Evolutionary conservation across 2,888 invertebrate genomes (phyloP).

Genomic region (Graphium colonna): DNA sequence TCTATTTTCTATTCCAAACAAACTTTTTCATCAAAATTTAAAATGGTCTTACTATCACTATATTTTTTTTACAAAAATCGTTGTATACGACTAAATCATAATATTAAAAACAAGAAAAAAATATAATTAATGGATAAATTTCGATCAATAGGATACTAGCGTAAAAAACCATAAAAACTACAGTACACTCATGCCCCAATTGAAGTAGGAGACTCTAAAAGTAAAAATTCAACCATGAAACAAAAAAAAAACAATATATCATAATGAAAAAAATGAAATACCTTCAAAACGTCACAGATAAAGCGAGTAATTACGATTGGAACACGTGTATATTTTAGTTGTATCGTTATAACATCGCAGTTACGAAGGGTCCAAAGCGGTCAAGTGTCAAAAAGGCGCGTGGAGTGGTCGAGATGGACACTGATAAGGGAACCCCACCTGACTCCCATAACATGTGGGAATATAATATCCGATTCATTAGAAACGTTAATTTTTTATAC

Average conservation of each 20-base stretch:
- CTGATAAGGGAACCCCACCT: slow-evolving; percentile 57
- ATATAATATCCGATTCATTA: slow-evolving; percentile 10
- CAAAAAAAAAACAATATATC: slow-evolving; percentile 38
- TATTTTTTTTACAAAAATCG: too few relatives aligned
- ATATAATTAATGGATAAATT: too few relatives aligned
- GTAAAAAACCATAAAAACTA: slow-evolving; percentile 34
- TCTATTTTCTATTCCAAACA: too few relatives aligned
- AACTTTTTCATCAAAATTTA: too few relatives aligned
- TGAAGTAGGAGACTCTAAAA: slow-evolving; percentile 38
- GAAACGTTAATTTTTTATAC: neutral
- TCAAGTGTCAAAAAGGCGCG: slow-evolving; percentile 67
- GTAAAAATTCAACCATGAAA: slow-evolving; percentile 18
- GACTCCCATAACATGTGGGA: slow-evolving; percentile 21
- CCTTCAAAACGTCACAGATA: slow-evolving; percentile 43
- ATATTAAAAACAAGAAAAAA: too few relatives aligned
- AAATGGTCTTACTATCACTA: too few relatives aligned
- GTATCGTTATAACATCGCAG: slow-evolving; percentile 55
- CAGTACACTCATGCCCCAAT: too few relatives aligned
- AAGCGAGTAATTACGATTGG: slow-evolving; percentile 50
- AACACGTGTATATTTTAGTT: slow-evolving; percentile 64
- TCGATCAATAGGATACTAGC: neutral
- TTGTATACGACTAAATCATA: too few relatives aligned
- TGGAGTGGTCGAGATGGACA: slow-evolving; percentile 65
- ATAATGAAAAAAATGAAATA: slow-evolving; percentile 31
- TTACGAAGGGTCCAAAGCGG: slow-evolving; percentile 40